Conservation (phyloP, 2,797 vertebrate genomes). For the Luscinia luscinia region DNA sequence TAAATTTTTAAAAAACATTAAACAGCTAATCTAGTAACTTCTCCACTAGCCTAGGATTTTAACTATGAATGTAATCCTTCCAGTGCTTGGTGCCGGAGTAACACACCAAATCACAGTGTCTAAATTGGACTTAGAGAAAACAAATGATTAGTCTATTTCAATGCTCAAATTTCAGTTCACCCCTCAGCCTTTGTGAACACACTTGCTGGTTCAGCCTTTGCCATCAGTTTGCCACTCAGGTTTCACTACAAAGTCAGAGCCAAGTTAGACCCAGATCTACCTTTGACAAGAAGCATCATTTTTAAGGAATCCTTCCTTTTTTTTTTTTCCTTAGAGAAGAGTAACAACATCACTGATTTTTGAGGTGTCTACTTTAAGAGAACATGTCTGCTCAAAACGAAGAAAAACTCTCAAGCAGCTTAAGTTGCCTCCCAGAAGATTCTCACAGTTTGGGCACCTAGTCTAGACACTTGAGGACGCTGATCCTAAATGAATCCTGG, state of each 20-base stretch:
- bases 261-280: background rate
- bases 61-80: background rate
- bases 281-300: background rate
- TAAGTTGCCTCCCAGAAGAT: background rate
- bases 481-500: too few species aligned
- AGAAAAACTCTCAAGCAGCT: background rate
- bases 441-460: background rate
- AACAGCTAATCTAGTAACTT: background rate
- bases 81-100: rapidly evolving
- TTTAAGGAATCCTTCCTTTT: background rate
- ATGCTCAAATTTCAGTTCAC: background rate
- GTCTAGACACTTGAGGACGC: background rate
- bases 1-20: background rate
- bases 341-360: background rate
- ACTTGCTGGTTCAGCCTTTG: background rate
- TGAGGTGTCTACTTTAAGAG: background rate
- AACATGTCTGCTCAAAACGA: background rate
- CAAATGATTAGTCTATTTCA: background rate
- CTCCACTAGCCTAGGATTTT: background rate
- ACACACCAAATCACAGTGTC: background rate
- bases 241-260: background rate
- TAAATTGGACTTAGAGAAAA: background rate
- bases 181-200: background rate
- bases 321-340: background rate
- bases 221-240: background rate